These are phyloP conservation scores for Drosophila austrosaltans DNA, from an alignment of 2,888 invertebrate genomes.

Conservation along the genomic window DNA sequence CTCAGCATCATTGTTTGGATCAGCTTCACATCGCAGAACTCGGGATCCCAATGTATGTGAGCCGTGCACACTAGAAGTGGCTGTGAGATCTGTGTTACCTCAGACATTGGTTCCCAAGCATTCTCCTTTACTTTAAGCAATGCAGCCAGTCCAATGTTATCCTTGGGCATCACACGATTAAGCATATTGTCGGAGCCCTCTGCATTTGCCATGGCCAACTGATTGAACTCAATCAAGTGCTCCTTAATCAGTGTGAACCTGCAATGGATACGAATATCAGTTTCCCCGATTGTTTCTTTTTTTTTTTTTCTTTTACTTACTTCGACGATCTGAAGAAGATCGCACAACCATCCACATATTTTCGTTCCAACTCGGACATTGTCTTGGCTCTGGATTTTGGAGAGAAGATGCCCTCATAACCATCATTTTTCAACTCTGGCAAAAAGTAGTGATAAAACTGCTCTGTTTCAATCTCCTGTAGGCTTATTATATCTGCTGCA, in stretches of 20 bases:
- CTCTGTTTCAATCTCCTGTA: constrained; percentile 99
- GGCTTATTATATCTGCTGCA: constrained; percentile 97
- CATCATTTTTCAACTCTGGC: constrained; percentile 95
- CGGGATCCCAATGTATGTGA: constrained; percentile 99
- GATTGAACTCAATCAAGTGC: constrained; percentile 98
- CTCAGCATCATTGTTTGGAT: constrained; percentile 99
- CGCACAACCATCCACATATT: constrained; percentile 99
- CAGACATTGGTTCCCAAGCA: constrained; percentile 95
- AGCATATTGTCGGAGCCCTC: constrained; percentile 99
- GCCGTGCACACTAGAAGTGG: constrained; percentile 98
- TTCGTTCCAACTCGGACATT: constrained; percentile 97
- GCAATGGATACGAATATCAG: constrained; percentile 63
- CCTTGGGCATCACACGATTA: constrained; percentile 99
- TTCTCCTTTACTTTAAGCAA: constrained; percentile 96
- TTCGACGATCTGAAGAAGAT: constrained; percentile 97
- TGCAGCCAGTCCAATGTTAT: constrained; percentile 98
- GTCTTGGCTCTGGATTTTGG: constrained; percentile 99
- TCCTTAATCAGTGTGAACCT: constrained; percentile 98
- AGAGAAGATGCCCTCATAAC: constrained; percentile 97
- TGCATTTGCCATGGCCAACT: constrained; percentile 98
- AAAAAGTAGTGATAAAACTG: constrained; percentile 98
- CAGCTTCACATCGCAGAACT: constrained; percentile 99
- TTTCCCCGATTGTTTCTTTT: too few relatives aligned
- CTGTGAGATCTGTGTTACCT: constrained; percentile 89
- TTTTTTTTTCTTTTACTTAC: constrained; percentile 83